Base-by-base conservation (phyloP, 2,888 invertebrate genomes). In the Phyto melanocephala region DNA sequence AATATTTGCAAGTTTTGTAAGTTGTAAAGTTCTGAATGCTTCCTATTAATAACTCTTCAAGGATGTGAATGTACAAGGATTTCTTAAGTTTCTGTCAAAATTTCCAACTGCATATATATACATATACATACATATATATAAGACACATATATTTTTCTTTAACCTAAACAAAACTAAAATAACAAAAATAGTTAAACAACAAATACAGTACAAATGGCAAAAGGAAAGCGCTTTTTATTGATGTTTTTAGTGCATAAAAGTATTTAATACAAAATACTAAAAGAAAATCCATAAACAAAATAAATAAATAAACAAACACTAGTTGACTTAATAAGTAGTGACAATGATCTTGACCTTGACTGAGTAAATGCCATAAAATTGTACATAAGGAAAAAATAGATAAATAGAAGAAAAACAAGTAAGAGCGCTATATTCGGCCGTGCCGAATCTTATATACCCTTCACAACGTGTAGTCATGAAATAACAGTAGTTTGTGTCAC, bases 301-400 rank as follows among this genome's bases (percentile, higher is more conserved):
- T 17, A 37, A 62, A 52, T 10, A 62, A 58, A 50, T 42, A 74
- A 67, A 72, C 37, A 72, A 60, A 40, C 47, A 72, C 60, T 76
- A 76, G 42, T 68, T 68, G 42, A 68, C 15, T 58, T 15, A 15
- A 20, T 52, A 20, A 42, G 42, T 62, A 70, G 60, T 76, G 83
- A 80, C 84, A 79, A 76, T 85, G 84, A 85, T 84, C 81, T 85
- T 85, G 84, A 70, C 85, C 85, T 84, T 84, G 80, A 80, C 67
- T 76, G 76, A 47, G 65, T 62, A 47, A 65, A 81, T 74, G 75
- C 33, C 42, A 42, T 63, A 81, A n/a, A n/a, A n/a, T n/a, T n/a
- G n/a, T n/a, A 37, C 24, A 72, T 42, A 72, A 33, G 35, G 7
- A 42, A 70, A 68, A 56, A 56, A 52, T 28, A 71, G n/a, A 47